Evolutionary conservation across 2,888 invertebrate genomes (phyloP), one percentile per base, ranked within the genome.

Genomic region (Charanyca ferruginea): DNA sequence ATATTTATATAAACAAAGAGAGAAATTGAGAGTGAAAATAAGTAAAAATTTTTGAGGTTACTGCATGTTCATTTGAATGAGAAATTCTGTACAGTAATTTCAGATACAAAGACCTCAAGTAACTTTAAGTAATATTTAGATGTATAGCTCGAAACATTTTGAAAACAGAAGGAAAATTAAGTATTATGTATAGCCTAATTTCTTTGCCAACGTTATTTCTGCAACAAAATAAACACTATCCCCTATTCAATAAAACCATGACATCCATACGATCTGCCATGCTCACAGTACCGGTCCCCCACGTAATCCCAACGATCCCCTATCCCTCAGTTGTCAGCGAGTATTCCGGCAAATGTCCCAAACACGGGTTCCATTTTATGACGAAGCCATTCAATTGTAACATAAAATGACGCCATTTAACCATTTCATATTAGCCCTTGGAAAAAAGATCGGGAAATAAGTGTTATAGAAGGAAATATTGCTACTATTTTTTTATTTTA

Each of bases 311-410:
- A 65, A 66, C 28, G n/a, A 54, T 68, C 62, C 71, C 84, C 84
- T 81, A 84, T 88, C 85, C 77, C 85, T 87, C 83, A 84, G 83
- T 77, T 88, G 90, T 88, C 87, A 85, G 83, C 82, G 80, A 66
- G 82, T 84, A 73, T 73, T 67, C 73, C 84, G 47, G 74, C 73
- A 82, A 87, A 87, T 79, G 80, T 77, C 69, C 70, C 65, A 60
- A 59, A 77, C 68, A 77, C 22, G 47, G 57, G 44, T 49, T 60
- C 25, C 79, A 42, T 72, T 85, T 86, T 88, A 86, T 84, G 85
- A 81, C 77, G 68, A 72, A 61, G 38, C 57, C 59, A 52, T 66
- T 74, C 66, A 69, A 64, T 68, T 78, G 71, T 59, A 53, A 55
- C 64, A 20, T 51, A 8, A 66, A 79, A 83, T 77, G 72, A 80